These are phyloP conservation scores for Zaprionus gabonicus DNA, from an alignment of 1,140 invertebrate genomes.

Conservation along the genomic window DNA sequence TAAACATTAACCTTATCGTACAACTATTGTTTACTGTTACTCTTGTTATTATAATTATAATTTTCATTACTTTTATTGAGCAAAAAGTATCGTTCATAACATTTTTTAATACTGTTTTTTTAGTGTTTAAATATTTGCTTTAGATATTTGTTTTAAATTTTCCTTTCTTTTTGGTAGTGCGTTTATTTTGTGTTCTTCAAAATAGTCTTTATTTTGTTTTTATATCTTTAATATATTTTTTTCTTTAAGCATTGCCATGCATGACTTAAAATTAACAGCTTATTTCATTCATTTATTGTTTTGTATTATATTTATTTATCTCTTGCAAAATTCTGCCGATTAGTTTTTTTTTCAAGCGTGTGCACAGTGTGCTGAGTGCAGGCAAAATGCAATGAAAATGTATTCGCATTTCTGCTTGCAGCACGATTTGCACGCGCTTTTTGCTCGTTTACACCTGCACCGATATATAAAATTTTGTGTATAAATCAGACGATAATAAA, in stretches of 20 bases:
- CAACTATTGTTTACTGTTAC: constrained; percentile 14
- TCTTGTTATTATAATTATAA: not conserved
- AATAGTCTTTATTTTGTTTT: constrained; percentile 36
- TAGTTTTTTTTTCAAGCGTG: constrained; percentile 13
- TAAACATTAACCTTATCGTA: constrained; percentile 37
- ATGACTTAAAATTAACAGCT: constrained; percentile 58
- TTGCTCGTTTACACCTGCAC: constrained; percentile 68
- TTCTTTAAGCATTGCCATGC: constrained; percentile 71
- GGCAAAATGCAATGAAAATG: constrained; percentile 18
- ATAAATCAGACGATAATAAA: constrained; percentile 37
- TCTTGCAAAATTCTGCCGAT: constrained; percentile 34
- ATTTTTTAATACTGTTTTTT: constrained; percentile 41
- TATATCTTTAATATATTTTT: constrained; percentile 14
- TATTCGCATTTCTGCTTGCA: not conserved
- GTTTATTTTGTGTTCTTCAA: constrained; percentile 36
- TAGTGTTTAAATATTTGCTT: constrained; percentile 65
- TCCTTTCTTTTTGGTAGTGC: constrained; percentile 42
- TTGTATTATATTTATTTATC: constrained; percentile 1
- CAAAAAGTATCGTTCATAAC: constrained; percentile 42
- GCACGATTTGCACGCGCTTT: constrained; percentile 27
- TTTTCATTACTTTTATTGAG: constrained; percentile 21
- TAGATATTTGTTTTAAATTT: constrained; percentile 51
- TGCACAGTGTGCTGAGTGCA: constrained; percentile 40
- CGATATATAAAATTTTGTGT: constrained; percentile 73
- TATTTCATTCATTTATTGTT: constrained; percentile 43